Evolutionary conservation across 2,888 invertebrate species (phyloP), one percentile per base, ranked within the genome.

Genomic region (Odontomyia ornata): DNA sequence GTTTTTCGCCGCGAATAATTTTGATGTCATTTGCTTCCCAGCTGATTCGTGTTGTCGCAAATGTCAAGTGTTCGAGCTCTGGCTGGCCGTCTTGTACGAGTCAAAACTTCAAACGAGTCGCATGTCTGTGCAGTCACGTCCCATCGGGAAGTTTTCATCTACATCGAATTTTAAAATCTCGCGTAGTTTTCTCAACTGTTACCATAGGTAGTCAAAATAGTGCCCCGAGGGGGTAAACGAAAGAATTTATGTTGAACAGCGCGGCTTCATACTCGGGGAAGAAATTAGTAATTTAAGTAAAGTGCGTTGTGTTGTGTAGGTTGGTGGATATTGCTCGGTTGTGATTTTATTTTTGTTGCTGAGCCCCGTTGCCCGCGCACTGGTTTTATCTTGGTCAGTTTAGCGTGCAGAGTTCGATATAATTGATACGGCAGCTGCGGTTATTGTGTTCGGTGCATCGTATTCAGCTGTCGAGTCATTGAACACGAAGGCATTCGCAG

Each of bases 21-120:
- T 9, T 3, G 5, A 36, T 36, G 36, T 36, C 36, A 5, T 9
- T 36, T 36, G 3, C 36, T 3, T 9, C 3, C 36, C 36, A 36
- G 9, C 36, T 5, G n/a, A n/a, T n/a, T n/a, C n/a, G 36, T 36
- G 36, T 36, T 36, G 36, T 36, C 3, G 5, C 9, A 9, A 36
- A 36, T 36, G 36, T 36, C 36, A 36, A 36, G 36, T 36, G 36
- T 36, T 36, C 5, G 36, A 36, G 36, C 36, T 9, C 36, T 3
- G 36, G n/a, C n/a, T n/a, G 3, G 9, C 36, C 36, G 36, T 36
- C 36, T 36, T 36, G 69, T 69, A 69, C 30, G 69, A 69, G 69
- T 25, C 69, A 9, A 69, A 69, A 69, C 69, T 69, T 69, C 69
- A 46, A 46, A 47, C 69, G 46, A 47, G 23, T 65, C 65, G 65